Base-by-base conservation (phyloP, 1,140 invertebrate genomes). In the Lepidurus apus region DNA sequence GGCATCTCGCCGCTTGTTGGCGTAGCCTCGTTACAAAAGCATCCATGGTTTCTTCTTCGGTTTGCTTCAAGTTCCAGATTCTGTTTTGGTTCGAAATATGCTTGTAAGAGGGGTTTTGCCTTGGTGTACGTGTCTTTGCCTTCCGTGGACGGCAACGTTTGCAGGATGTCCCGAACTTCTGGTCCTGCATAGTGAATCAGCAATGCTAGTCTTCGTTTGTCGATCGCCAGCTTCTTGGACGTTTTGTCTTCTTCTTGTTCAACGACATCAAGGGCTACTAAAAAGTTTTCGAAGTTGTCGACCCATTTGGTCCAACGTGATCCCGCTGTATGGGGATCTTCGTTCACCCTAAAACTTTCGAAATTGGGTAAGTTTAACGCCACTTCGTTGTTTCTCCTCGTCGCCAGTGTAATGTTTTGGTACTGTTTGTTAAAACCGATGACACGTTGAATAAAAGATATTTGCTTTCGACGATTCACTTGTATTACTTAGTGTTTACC, bases 61-160 rank as follows among this genome's bases (percentile, higher is more conserved):
- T 34, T 75, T 75, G 74, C 42, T 42, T 42, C 74, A 24, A 75
- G 74, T 75, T 75, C 74, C 34, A 75, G 21, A 42, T 75, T 75
- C 43, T 75, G 34, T 43, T 75, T 75, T 17, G 74, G 74, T 13
- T 75, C 17, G 26, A 75, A 75, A 42, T 75, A 75, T 6, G n/a
- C 34, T 75, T 24, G 21, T 17, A 75, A 75, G 5, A 75, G 7
- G 17, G 74, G 74, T 13, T 21, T 34, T 5, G 74, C 74, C 43
- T 26, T 24, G 17, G n/a, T 42, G 34, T 8, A 75, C 7, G 34
- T 26, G 13, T 75, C 7, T 75, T 75, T 75, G 74, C 43, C 34
- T 42, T 9, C 34, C 43, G 74, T 7, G 17, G 43, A 47, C 45
- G 45, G 45, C 45, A 47, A 47, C 8, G 45, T 47, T 47, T 47